Evolutionary conservation across 2,113 vertebrate genomes (phyloP).

Genomic region (Oophaga pumilio): DNA sequence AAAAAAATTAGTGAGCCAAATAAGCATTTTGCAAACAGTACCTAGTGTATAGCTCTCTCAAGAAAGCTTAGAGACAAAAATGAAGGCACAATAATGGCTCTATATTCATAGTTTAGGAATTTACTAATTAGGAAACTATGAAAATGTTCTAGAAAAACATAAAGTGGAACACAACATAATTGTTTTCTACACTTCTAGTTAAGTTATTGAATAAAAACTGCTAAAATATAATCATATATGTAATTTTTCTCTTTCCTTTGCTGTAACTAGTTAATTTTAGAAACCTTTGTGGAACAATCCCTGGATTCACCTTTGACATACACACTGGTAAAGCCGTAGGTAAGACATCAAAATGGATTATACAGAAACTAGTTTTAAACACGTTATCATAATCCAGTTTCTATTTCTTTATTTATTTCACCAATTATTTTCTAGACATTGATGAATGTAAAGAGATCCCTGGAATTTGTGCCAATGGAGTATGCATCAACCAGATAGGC

Average conservation of each 20-base stretch:
- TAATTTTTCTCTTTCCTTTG: conserved; percentile 36
- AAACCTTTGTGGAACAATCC: conserved; percentile 80
- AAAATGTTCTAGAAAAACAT: neutral
- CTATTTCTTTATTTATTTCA: conserved; percentile 14
- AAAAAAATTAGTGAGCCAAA: no score
- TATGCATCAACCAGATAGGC: conserved; percentile 86
- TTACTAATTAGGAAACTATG: neutral
- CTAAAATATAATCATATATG: no score
- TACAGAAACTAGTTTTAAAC: neutral
- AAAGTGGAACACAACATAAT: neutral
- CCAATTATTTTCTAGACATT: conserved; percentile 75
- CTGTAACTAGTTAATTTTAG: conserved; percentile 76
- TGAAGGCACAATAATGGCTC: neutral
- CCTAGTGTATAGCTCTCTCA: neutral
- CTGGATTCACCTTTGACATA: conserved; percentile 84
- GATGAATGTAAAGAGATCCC: conserved; percentile 86
- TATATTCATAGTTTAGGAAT: neutral
- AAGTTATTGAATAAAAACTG: no score
- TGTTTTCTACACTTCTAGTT: neutral
- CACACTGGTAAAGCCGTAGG: conserved; percentile 84
- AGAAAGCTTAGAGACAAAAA: neutral
- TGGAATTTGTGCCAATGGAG: conserved; percentile 82
- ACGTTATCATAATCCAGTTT: conserved; percentile 38
- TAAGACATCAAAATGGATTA: conserved; percentile 64
- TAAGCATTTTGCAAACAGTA: no score